Base-by-base conservation (phyloP, 2,888 invertebrate genomes). In the Tenthredo amoena region DNA sequence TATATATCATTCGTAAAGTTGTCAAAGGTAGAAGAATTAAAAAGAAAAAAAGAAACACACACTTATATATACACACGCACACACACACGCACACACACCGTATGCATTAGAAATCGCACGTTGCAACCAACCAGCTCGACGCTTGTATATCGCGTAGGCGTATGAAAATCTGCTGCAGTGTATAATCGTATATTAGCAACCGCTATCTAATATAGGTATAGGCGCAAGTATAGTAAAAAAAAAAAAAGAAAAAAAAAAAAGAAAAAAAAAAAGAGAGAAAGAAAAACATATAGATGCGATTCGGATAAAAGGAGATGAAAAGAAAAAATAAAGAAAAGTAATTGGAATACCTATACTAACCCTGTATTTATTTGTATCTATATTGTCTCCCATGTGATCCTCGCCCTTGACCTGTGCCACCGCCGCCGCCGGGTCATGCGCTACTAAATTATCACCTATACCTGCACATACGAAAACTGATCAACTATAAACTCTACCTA, bases 291-390 rank as follows among this genome's bases (percentile, higher is more conserved):
- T 31, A 31, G 12, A 65, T 26, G 1, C 31, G 31, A 26, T 65
- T 65, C 10, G 18, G 18, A 50, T 50, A n/a, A 50, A 50, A n/a
- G 6, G 18, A 55, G n/a, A 55, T 55, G 12, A 62, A 26, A 62
- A 26, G 12, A 26, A 12, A 21, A 82, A 26, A 82, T 40, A 10
- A 15, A 37, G 37, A 26, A n/a, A 18, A 65, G 37, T 5, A 43
- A 47, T 18, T 31, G 12, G 34, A 68, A 50, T 34, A 83, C 21
- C 31, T 55, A 55, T 47, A 89, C 88, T 91, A 91, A 91, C 90
- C 87, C 87, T 89, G 88, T 90, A 87, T 90, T 91, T 91, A 89
- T 91, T 91, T 91, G 71, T 83, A 89, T 90, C 90, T 90, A 90
- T 87, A 89, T 88, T 89, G 90, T 88, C 89, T 90, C 88, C 89